Percentiles rank a stretch among this genome's conserved stretches.
Evolutionary conservation across 23 tunicate genomes (phyloP).

Genomic region (Ascidia mentula): DNA sequence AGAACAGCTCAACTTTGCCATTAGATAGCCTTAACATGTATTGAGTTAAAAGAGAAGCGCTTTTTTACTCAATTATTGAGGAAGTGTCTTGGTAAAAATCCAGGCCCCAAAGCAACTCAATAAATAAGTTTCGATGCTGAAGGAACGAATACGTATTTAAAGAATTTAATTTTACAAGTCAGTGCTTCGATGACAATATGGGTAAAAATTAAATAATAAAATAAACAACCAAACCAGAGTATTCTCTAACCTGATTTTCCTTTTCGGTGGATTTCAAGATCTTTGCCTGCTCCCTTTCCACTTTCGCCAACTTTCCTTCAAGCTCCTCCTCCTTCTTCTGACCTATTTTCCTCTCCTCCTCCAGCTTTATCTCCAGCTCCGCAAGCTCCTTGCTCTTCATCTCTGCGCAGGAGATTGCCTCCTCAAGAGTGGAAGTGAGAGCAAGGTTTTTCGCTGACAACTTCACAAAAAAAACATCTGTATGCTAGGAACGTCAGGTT

Average conservation of each 20-base stretch:
- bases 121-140: too few relatives aligned
- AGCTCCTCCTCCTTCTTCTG: constrained; percentile 6
- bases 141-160: too few relatives aligned
- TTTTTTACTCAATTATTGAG: too few relatives aligned
- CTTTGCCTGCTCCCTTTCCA: background rate
- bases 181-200: too few relatives aligned
- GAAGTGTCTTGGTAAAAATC: too few relatives aligned
- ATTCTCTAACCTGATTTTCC: background rate
- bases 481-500: background rate
- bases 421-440: constrained; percentile 33
- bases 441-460: constrained; percentile 13
- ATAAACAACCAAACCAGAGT: too few relatives aligned
- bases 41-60: too few relatives aligned
- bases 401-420: constrained; percentile 44
- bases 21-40: too few relatives aligned
- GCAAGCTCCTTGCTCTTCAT: constrained; percentile 18
- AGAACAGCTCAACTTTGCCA: too few relatives aligned
- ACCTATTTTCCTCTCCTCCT: background rate
- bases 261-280: background rate
- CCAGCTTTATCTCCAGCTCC: background rate
- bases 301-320: background rate
- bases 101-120: too few relatives aligned
- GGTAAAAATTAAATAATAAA: too few relatives aligned
- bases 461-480: background rate
- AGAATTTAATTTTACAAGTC: too few relatives aligned